Conservation (phyloP, 1,140 invertebrate genomes). For the Zaprionus davidi region DNA sequence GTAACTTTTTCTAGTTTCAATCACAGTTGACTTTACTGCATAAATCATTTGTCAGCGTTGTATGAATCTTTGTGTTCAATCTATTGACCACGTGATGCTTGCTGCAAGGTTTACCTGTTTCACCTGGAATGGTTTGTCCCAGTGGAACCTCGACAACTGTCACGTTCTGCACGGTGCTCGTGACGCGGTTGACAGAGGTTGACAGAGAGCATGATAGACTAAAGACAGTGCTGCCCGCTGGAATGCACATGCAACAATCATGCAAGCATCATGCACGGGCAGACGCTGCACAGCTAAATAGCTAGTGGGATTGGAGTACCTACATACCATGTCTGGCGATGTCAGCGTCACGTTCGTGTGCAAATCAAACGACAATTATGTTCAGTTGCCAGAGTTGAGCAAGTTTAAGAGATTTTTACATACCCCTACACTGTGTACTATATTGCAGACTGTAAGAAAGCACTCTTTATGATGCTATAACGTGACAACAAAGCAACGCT, state of each 20-base stretch:
- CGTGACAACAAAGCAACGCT: background rate
- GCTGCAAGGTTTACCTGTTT: background rate
- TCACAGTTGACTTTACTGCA: background rate
- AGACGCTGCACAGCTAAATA: background rate
- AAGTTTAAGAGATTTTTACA: background rate
- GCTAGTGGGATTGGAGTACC: background rate
- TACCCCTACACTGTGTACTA: background rate
- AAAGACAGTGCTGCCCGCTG: background rate
- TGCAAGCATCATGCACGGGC: background rate
- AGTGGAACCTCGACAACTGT: background rate
- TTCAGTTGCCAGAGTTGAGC: background rate
- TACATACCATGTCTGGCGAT: background rate
- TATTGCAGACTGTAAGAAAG: background rate
- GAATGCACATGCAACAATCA: background rate
- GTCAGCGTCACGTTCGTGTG: background rate
- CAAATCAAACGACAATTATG: conserved; percentile 2
- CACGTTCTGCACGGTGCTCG: background rate
- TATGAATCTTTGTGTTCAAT: background rate
- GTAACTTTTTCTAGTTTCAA: too few relatives aligned
- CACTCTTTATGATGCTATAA: background rate
- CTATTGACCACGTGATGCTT: background rate
- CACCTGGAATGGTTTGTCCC: background rate
- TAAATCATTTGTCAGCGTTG: background rate
- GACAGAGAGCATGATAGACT: background rate
- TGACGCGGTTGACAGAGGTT: background rate